A percentile compares a stretch with the other conserved stretches of the same genome.
Conservation (phyloP, 2,888 invertebrate species). For the Autographa pulchrina region DNA sequence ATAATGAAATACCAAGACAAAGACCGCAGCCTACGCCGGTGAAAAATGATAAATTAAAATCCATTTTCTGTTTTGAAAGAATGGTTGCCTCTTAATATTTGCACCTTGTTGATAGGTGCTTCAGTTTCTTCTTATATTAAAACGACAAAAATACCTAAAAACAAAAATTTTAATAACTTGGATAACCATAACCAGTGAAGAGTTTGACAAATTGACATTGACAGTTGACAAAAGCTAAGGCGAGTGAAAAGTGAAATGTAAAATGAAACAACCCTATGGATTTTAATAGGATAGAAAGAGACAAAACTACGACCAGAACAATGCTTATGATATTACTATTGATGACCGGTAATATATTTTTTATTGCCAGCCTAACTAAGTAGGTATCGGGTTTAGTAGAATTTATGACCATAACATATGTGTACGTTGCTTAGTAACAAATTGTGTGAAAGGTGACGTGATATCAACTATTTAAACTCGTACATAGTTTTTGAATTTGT, state of each 20-base stretch:
- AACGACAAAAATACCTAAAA: not conserved
- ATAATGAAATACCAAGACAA: conserved; percentile 82
- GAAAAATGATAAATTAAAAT: conserved; percentile 77
- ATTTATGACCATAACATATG: not conserved
- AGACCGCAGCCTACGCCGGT: conserved; percentile 85
- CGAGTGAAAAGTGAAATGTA: not conserved
- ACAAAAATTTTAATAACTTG: not conserved
- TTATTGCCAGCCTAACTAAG: not conserved
- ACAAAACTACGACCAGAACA: not conserved
- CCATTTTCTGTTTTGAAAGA: conserved; percentile 79
- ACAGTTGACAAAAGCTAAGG: not conserved
- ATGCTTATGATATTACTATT: not conserved
- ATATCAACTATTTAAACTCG: conserved; percentile 1
- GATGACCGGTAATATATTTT: not conserved
- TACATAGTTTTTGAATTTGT: conserved; percentile 35
- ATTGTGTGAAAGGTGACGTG: conserved; percentile 13
- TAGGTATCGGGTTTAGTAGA: conserved; percentile 14
- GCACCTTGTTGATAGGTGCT: not conserved
- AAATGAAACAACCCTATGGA: not conserved
- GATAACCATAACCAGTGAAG: not conserved
- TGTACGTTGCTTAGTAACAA: conserved; percentile 49
- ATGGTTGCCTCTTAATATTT: conserved; percentile 61
- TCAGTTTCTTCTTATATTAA: not conserved
- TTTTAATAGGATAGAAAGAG: not conserved
- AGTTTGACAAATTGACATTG: not conserved